phyloP scores from a whole-genome alignment of 1,140 invertebrate genomes.

The Neodiprion pinetum region DNA sequence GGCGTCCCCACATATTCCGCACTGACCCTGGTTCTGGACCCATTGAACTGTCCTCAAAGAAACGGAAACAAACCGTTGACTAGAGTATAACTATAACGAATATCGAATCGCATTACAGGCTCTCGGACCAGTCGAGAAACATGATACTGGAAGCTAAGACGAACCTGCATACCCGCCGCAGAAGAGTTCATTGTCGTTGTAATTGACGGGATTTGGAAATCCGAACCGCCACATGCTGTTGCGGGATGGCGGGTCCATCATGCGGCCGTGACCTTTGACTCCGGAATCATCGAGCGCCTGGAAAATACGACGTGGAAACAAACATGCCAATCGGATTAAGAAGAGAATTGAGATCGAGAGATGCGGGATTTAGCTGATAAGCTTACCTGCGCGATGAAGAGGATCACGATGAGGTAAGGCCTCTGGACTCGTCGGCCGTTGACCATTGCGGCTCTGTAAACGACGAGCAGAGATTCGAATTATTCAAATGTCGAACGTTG shows the following conservation, averaged over 20 bases:
- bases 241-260: constrained; percentile 90
- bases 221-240: constrained; percentile 95
- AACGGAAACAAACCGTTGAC: background rate
- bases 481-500: too few relatives aligned
- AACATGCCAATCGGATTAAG: background rate
- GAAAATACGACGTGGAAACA: background rate
- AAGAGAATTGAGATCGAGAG: background rate
- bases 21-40: constrained; percentile 83
- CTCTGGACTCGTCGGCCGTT: background rate
- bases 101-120: too few relatives aligned
- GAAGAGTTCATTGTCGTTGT: constrained; percentile 88
- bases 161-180: constrained; percentile 86
- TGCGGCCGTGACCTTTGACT: constrained; percentile 75
- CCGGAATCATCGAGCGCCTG: constrained; percentile 37
- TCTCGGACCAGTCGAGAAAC: too few relatives aligned
- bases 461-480: too few relatives aligned
- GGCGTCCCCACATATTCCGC: constrained; percentile 89
- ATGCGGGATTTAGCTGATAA: background rate
- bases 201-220: constrained; percentile 91
- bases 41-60: constrained; percentile 74
- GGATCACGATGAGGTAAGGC: background rate
- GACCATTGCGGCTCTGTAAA: too few relatives aligned
- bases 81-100: too few relatives aligned
- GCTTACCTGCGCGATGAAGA: background rate
- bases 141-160: constrained; percentile 30